phyloP scores from a whole-genome alignment of 2,888 invertebrate species.

The Apodemia zela region DNA sequence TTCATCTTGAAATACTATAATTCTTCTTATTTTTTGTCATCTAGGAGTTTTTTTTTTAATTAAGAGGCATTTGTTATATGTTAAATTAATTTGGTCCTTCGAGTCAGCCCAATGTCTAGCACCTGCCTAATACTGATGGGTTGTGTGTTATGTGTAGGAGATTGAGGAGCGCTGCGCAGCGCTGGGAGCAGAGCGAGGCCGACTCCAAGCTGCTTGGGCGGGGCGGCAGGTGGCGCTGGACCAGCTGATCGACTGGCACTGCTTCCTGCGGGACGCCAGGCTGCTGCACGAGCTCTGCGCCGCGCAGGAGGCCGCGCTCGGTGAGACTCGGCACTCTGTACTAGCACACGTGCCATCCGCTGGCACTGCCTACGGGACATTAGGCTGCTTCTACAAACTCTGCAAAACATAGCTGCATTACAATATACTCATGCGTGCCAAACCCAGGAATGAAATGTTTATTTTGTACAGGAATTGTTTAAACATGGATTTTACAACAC shows the following conservation, averaged over 20 bases:
- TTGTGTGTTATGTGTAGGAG: slow-evolving; percentile 67
- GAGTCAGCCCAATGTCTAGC: too few relatives aligned
- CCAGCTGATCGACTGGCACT: slow-evolving; percentile 95
- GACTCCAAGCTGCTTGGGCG: slow-evolving; percentile 92
- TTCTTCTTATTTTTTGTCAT: too few relatives aligned
- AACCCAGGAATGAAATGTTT: too few relatives aligned
- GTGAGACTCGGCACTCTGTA: slow-evolving; percentile 78
- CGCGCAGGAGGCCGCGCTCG: slow-evolving; percentile 90
- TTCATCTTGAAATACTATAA: too few relatives aligned
- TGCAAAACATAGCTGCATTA: slow-evolving; percentile 71
- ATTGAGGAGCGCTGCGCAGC: slow-evolving; percentile 89
- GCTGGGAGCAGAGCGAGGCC: slow-evolving; percentile 88
- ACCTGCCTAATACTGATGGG: neutral
- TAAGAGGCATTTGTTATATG: too few relatives aligned
- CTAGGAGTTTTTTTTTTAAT: too few relatives aligned
- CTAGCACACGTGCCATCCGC: too few relatives aligned
- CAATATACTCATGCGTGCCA: too few relatives aligned
- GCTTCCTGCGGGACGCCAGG: slow-evolving; percentile 96
- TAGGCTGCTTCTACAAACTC: slow-evolving; percentile 92
- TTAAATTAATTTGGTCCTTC: neutral
- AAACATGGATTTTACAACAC: too few relatives aligned
- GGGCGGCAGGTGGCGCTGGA: slow-evolving; percentile 92
- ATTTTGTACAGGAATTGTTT: too few relatives aligned
- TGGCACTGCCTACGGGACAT: slow-evolving; percentile 87
- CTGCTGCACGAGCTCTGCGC: slow-evolving; percentile 93